Conservation (phyloP, 1,140 invertebrate genomes). For the Brachionus sp. region DNA sequence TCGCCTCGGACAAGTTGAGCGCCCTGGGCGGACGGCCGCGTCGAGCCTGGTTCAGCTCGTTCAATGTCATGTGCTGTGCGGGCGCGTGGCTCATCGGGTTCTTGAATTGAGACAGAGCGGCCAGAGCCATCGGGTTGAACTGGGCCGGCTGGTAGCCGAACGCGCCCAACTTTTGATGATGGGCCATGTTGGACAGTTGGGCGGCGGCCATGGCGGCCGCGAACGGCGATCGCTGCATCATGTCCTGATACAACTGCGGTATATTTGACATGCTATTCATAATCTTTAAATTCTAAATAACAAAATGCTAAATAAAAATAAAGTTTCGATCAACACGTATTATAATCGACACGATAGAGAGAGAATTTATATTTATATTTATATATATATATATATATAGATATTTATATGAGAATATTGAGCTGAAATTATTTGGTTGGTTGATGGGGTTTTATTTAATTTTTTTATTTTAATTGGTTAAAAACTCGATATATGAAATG, state of each 20-base stretch:
- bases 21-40: not conserved
- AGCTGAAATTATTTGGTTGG: slow-evolving; percentile 14
- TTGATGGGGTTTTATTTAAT: slow-evolving; percentile 21
- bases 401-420: not conserved
- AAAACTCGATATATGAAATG: not conserved
- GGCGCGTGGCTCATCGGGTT: not conserved
- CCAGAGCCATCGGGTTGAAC: not conserved
- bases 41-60: not conserved
- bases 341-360: not conserved
- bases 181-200: not conserved
- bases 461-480: slow-evolving; percentile 24
- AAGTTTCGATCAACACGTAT: not conserved
- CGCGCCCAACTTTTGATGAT: not conserved
- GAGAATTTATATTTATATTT: too few relatives aligned
- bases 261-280: slow-evolving; percentile 42
- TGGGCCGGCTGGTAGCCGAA: not conserved
- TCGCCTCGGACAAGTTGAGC: not conserved
- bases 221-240: slow-evolving; percentile 39
- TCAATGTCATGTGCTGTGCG: not conserved
- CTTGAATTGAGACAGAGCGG: not conserved
- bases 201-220: slow-evolving; percentile 26
- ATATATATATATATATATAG: not conserved
- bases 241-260: slow-evolving; percentile 44
- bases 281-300: not conserved
- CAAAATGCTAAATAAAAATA: not conserved